Conservation (phyloP, 2,113 vertebrate species). For the Leptobrachium ailaonicum region DNA sequence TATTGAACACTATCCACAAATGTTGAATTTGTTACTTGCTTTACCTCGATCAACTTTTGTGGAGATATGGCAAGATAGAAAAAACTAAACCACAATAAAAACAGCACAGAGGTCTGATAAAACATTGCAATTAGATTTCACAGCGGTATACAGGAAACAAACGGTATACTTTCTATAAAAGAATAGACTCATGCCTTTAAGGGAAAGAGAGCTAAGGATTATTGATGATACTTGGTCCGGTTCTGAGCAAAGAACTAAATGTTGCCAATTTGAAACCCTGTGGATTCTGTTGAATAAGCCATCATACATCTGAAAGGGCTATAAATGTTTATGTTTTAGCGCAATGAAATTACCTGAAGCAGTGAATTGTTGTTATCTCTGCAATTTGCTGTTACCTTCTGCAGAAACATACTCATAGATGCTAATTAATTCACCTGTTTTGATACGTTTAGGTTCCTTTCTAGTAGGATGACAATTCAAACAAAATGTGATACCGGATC, state of each 20-base stretch:
- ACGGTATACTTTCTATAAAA: slow-evolving; percentile 18
- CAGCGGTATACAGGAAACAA: slow-evolving; percentile 39
- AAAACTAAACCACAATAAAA: slow-evolving; percentile 10
- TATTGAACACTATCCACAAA: not conserved
- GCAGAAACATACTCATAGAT: slow-evolving; percentile 21
- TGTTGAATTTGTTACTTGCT: slow-evolving; percentile 4
- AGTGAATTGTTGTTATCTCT: slow-evolving; percentile 33
- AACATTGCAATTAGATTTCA: slow-evolving; percentile 49
- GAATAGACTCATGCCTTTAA: slow-evolving; percentile 40
- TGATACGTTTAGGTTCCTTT: slow-evolving; percentile 31
- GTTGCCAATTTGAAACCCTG: slow-evolving; percentile 31
- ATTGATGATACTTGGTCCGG: slow-evolving; percentile 34
- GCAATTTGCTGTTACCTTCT: slow-evolving; percentile 31
- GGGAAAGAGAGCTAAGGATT: slow-evolving; percentile 32
- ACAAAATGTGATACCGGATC: slow-evolving; percentile 28
- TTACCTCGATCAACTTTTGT: not conserved
- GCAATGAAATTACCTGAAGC: slow-evolving; percentile 38
- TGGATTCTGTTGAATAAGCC: slow-evolving; percentile 38
- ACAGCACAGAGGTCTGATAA: slow-evolving; percentile 37
- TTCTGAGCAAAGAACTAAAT: slow-evolving; percentile 25
- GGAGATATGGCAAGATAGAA: slow-evolving; percentile 39
- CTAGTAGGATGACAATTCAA: slow-evolving; percentile 41
- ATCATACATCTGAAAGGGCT: slow-evolving; percentile 11
- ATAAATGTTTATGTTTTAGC: slow-evolving; percentile 43
- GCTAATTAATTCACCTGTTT: slow-evolving; percentile 46